phyloP scores from a whole-genome alignment of 2,797 vertebrate genomes.

The Oryzias sinensis region DNA sequence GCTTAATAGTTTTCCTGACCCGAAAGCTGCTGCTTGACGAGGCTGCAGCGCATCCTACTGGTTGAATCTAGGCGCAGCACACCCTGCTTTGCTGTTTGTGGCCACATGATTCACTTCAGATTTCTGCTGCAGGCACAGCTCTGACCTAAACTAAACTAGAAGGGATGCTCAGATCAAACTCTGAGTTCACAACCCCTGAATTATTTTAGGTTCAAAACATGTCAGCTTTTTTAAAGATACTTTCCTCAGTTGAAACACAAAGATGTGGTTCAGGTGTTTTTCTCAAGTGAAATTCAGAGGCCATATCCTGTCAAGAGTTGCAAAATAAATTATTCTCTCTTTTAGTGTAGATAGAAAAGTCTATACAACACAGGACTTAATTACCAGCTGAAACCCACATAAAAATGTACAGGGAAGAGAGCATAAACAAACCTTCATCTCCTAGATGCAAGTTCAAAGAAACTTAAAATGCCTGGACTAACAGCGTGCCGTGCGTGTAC shows the following conservation, averaged over 20 bases:
- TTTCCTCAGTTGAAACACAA: slow-evolving; percentile 18
- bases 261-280: slow-evolving; percentile 20
- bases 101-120: slow-evolving; percentile 24
- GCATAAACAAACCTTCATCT: slow-evolving; percentile 27
- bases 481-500: slow-evolving; percentile 13
- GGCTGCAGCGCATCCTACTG: slow-evolving; percentile 74
- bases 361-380: slow-evolving; percentile 4
- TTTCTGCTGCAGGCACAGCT: slow-evolving; percentile 31
- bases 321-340: slow-evolving; percentile 3
- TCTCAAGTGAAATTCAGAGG: slow-evolving; percentile 22
- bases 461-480: slow-evolving; percentile 24
- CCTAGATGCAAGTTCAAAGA: slow-evolving; percentile 33
- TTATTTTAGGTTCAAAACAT: slow-evolving; percentile 27
- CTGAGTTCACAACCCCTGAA: slow-evolving; percentile 23
- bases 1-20: slow-evolving; percentile 39
- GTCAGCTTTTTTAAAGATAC: slow-evolving; percentile 12
- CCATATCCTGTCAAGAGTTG: slow-evolving; percentile 35
- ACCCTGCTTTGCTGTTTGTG: background rate
- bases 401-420: slow-evolving; percentile 26
- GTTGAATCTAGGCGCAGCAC: slow-evolving; percentile 60
- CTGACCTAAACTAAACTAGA: slow-evolving; percentile 28
- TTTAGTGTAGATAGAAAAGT: slow-evolving; percentile 27
- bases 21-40: slow-evolving; percentile 39
- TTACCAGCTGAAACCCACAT: slow-evolving; percentile 17
- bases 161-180: slow-evolving; percentile 14